phyloP scores from a whole-genome alignment of 2,113 vertebrate genomes.

The Podarcis raffonei region DNA sequence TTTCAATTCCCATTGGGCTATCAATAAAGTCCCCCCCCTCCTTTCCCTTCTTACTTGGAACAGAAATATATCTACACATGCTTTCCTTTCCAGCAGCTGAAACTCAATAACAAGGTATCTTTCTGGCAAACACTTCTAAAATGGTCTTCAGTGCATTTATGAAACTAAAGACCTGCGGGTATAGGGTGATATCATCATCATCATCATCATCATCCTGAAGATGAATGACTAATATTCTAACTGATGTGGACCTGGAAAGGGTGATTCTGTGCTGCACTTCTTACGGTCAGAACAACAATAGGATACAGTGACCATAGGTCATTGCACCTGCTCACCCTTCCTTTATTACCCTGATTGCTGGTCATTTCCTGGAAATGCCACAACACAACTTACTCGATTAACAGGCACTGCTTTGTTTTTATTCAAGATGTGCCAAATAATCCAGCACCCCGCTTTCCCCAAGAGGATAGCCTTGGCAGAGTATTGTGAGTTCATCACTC shows the following conservation, averaged over 20 bases:
- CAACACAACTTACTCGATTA: background rate
- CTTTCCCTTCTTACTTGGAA: background rate
- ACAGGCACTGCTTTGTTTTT: background rate
- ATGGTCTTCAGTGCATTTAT: fast-evolving
- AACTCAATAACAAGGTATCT: background rate
- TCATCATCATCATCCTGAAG: background rate
- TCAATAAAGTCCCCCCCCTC: constrained; percentile 23
- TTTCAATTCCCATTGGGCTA: constrained; percentile 53
- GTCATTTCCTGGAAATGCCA: background rate
- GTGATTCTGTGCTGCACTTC: background rate
- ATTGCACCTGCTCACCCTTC: background rate
- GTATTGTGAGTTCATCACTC: background rate
- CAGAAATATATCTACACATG: background rate
- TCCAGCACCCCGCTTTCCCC: background rate
- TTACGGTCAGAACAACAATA: background rate
- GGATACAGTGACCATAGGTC: fast-evolving
- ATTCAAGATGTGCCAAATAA: background rate
- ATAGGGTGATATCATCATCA: no score
- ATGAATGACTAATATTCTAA: background rate
- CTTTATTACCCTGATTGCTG: background rate
- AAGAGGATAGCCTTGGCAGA: background rate
- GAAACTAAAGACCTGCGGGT: background rate
- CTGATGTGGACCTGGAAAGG: background rate
- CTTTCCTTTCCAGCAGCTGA: background rate
- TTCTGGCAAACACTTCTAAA: fast-evolving